Base-by-base conservation (phyloP, 2,888 invertebrate genomes). In the Cantharis nigra region DNA sequence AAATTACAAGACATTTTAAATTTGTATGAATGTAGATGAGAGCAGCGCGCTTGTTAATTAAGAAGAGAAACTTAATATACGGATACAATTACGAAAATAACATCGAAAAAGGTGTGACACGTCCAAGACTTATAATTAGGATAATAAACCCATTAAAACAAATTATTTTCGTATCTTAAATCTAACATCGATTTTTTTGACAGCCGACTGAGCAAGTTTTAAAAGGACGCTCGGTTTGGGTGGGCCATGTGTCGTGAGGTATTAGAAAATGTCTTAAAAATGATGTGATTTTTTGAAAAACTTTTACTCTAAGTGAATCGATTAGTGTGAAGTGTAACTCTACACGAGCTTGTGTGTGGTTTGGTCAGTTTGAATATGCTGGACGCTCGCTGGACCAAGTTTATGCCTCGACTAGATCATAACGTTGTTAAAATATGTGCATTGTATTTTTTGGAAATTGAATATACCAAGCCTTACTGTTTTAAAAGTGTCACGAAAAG, bases 261-360 rank as follows among this genome's bases (percentile, higher is more conserved):
- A 69, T 76, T 73, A 72, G 78, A 70, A 74, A 74, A 74, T 30
- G 71, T 74, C 74, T 71, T 71, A 74, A 77, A 74, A 74, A 14
- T 67, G 26, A 74, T 75, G 69, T 63, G 33, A 63, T 18, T 70
- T 73, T 78, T 78, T 73, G 67, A 69, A 64, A 65, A 76, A 63
- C 69, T 74, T 74, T 71, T 74, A 74, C 26, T 28, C 23, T 33
- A 33, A 63, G 65, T 28, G 23, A 71, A 67, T 62, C 62, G 69
- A 70, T 26, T 70, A 26, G 28, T 67, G 67, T 71, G 63, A 72
- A 75, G 70, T 78, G 81, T 79, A 81, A 81, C 77, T 80, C 80
- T 76, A 81, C 80, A 79, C 78, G 77, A 69, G 80, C 74, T 78
- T 75, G 81, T 80, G 80, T 81, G 80, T 80, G 80, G 81, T 78